These are phyloP conservation scores for Sinocyclocheilus anophthalmus DNA, from an alignment of 2,113 vertebrate genomes.

Conservation along the genomic window DNA sequence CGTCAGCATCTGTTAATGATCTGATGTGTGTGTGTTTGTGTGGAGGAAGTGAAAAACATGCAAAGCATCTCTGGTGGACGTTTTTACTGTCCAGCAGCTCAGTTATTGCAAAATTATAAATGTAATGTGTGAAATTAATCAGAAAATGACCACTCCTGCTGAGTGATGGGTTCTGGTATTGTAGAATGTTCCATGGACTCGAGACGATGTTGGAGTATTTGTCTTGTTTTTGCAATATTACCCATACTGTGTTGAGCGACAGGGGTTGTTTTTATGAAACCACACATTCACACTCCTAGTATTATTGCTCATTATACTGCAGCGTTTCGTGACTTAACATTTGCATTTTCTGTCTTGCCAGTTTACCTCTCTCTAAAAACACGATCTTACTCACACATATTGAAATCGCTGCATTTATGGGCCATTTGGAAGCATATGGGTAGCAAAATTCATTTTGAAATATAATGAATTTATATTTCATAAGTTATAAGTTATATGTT, in stretches of 20 bases:
- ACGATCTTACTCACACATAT: background rate
- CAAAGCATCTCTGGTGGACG: background rate
- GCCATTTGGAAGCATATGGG: too few relatives aligned
- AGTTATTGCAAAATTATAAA: conserved; percentile 1
- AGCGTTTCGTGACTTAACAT: background rate
- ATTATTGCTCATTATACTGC: conserved; percentile 20
- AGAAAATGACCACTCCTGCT: background rate
- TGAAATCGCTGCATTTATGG: background rate
- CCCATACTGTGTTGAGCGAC: background rate
- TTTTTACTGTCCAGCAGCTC: background rate
- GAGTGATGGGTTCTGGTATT: background rate
- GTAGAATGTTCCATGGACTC: background rate
- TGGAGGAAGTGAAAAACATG: background rate
- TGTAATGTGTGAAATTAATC: background rate
- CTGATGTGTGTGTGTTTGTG: background rate
- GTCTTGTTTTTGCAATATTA: background rate
- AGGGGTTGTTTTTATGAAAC: background rate
- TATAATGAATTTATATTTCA: too few relatives aligned
- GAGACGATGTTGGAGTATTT: background rate
- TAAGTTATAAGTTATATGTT: too few relatives aligned
- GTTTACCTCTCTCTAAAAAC: conserved; percentile 1
- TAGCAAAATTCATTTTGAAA: too few relatives aligned
- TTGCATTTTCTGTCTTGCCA: background rate
- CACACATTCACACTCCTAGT: background rate
- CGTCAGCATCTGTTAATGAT: conserved; percentile 27